These are phyloP conservation scores for Crioceris asparagi DNA, from an alignment of 2,888 invertebrate genomes.

Conservation along the genomic window DNA sequence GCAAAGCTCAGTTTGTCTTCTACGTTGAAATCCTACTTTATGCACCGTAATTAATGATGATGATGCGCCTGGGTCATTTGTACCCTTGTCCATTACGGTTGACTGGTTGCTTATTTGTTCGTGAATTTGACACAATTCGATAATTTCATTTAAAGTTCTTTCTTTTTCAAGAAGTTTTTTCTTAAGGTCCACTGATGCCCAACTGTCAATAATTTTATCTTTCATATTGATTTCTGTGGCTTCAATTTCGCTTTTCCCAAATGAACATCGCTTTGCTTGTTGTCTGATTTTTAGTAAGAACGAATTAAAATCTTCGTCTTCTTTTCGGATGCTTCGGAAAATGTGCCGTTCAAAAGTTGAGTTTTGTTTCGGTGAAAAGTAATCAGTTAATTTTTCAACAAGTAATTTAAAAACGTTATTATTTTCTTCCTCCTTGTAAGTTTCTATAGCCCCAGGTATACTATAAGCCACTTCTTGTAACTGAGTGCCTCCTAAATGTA, in stretches of 20 bases:
- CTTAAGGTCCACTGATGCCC: constrained; percentile 20
- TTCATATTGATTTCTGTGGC: no score
- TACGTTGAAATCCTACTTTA: no score
- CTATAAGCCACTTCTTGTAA: constrained; percentile 23
- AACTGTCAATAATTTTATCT: constrained; percentile 18
- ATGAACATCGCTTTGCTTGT: constrained; percentile 26
- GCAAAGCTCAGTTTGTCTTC: constrained; percentile 6
- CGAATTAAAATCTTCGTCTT: constrained; percentile 24
- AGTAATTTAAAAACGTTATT: constrained; percentile 21
- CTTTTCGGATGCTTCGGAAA: constrained; percentile 20
- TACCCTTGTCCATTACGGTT: constrained; percentile 9
- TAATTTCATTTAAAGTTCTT: constrained; percentile 18
- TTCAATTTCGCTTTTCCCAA: no score
- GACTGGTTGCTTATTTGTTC: constrained; percentile 17
- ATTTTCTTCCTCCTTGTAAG: constrained; percentile 15
- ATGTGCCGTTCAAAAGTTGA: constrained; percentile 27
- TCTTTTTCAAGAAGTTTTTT: constrained; percentile 22
- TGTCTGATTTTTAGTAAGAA: constrained; percentile 23
- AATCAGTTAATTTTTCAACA: constrained; percentile 19
- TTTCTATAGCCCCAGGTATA: constrained; percentile 21
- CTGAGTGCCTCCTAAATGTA: constrained; percentile 22
- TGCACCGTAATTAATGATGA: constrained; percentile 4
- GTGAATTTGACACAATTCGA: constrained; percentile 19
- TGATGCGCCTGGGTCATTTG: background rate
- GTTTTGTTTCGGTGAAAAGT: constrained; percentile 26